Percentiles rank a stretch among this genome's conserved stretches.
These are phyloP conservation scores for Andrena hattorfiana DNA, from an alignment of 2,888 invertebrate genomes.

Conservation along the genomic window DNA sequence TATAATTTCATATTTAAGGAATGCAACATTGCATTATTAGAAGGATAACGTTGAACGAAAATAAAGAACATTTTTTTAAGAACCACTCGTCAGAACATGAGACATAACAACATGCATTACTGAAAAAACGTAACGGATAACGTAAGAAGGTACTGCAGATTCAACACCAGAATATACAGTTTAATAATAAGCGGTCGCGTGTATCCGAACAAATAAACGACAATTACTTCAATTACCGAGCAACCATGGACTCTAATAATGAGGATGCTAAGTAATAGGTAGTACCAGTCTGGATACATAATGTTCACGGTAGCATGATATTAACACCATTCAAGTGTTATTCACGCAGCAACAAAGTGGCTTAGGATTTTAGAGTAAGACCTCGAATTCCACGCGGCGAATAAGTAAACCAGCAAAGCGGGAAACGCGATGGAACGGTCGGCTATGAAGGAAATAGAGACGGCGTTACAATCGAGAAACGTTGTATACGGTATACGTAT, in stretches of 20 bases:
- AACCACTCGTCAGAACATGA: too few relatives aligned
- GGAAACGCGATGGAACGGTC: neutral
- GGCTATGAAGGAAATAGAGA: neutral
- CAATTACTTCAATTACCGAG: constrained; percentile 1
- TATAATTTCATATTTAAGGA: too few relatives aligned
- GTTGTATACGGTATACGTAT: constrained; percentile 41
- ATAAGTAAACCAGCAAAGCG: constrained; percentile 48
- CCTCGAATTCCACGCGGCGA: constrained; percentile 26
- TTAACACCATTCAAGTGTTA: constrained; percentile 18
- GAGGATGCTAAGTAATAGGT: neutral
- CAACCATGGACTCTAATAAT: neutral
- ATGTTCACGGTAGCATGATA: neutral
- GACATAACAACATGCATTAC: neutral
- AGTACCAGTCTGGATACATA: constrained; percentile 1
- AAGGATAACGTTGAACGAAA: too few relatives aligned
- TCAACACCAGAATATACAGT: too few relatives aligned
- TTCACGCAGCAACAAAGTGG: constrained; percentile 19
- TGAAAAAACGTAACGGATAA: neutral
- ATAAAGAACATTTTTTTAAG: too few relatives aligned
- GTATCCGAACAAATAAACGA: neutral
- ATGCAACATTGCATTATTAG: too few relatives aligned
- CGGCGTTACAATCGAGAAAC: constrained; percentile 24
- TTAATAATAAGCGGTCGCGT: neutral
- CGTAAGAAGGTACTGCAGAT: neutral
- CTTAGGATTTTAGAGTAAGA: neutral